These are phyloP conservation scores for Agonopterix alstromeriana DNA, from an alignment of 2,888 invertebrate species.

Conservation along the genomic window DNA sequence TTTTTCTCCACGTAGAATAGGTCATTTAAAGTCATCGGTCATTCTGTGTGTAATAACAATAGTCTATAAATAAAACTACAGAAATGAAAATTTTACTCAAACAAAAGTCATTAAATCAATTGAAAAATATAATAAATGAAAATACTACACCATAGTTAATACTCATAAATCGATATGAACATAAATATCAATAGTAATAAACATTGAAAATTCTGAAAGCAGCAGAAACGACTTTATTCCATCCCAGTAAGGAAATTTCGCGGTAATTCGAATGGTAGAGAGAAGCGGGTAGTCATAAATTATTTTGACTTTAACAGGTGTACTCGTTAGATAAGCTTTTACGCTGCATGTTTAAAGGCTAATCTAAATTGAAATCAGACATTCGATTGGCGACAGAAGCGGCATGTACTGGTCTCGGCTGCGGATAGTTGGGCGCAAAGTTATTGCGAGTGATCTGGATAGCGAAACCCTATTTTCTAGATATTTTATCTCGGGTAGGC, in stretches of 20 bases:
- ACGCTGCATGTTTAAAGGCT: constrained; percentile 64
- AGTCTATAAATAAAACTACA: too few species aligned
- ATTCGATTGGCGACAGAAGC: constrained; percentile 70
- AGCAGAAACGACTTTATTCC: not conserved
- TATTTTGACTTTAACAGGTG: constrained; percentile 71
- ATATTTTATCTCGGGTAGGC: too few species aligned
- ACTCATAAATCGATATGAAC: too few species aligned
- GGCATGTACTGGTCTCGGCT: constrained; percentile 10
- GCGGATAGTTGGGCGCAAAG: constrained; percentile 31
- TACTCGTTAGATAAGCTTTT: constrained; percentile 70
- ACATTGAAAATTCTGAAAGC: too few species aligned
- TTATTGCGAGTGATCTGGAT: constrained; percentile 5
- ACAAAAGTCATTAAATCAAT: too few species aligned
- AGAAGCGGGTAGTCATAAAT: constrained; percentile 55
- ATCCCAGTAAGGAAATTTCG: constrained; percentile 22
- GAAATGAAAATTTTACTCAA: too few species aligned
- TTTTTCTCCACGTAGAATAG: too few species aligned
- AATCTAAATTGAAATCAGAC: constrained; percentile 76
- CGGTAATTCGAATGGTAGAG: constrained; percentile 37
- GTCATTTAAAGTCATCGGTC: too few species aligned
- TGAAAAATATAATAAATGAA: too few species aligned
- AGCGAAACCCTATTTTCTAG: constrained; percentile 7
- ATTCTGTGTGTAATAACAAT: too few species aligned
- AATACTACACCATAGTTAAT: too few species aligned
- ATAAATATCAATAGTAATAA: too few species aligned